These are phyloP conservation scores for Charina bottae DNA, from an alignment of 2,113 vertebrate genomes.

Conservation along the genomic window DNA sequence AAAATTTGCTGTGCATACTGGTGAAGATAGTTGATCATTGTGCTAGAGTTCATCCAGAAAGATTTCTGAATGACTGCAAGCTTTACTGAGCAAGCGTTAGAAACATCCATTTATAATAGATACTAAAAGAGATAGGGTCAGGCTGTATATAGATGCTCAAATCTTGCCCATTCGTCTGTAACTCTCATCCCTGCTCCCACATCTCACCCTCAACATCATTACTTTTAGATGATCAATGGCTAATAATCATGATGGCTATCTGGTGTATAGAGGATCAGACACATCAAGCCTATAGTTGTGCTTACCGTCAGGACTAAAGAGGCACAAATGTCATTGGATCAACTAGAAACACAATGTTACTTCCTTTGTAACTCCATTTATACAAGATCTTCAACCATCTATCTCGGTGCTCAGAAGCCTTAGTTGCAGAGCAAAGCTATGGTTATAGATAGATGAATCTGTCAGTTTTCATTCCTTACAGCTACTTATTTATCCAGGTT, in stretches of 20 bases:
- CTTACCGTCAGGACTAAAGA: not conserved
- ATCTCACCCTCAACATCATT: not conserved
- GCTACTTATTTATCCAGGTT: not conserved
- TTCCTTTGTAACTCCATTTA: not conserved
- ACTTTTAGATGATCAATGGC: not conserved
- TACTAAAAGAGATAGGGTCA: not conserved
- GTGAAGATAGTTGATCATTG: not conserved
- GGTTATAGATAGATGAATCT: not conserved
- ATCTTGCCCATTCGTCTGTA: not conserved
- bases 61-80: not conserved
- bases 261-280: not conserved
- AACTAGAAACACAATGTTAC: not conserved
- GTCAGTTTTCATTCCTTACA: not conserved
- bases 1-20: not conserved
- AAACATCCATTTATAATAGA: not conserved
- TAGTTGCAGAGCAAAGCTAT: not conserved
- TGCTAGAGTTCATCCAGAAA: conserved; percentile 12
- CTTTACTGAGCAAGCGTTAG: conserved; percentile 15
- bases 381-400: not conserved
- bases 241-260: not conserved
- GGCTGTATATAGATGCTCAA: not conserved
- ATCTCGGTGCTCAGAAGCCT: not conserved
- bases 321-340: not conserved
- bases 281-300: not conserved
- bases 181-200: not conserved